Base-by-base conservation (phyloP, 2,113 vertebrate species). In the Pangasianodon hypophthalmus region DNA sequence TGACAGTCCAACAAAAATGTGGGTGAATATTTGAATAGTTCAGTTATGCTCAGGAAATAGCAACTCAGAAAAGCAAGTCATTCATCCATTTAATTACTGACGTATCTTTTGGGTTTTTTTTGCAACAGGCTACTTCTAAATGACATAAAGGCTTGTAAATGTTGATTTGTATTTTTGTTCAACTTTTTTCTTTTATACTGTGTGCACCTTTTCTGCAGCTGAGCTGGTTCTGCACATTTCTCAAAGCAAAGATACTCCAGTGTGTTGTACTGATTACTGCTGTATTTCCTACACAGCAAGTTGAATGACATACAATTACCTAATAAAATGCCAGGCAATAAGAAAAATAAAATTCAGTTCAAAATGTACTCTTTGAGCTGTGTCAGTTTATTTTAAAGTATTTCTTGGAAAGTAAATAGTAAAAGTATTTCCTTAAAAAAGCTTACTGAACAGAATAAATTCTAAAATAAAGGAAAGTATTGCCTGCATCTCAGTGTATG, bases 1-100 rank as follows among this genome's bases (percentile, higher is more conserved):
- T 84, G 6, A 75, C 13, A 24, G 6, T 88, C 62, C 48, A 88
- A 84, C 58, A 85, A 21, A 48, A 87, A 88, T 56, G 56, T 86
- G 87, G 71, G 81, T 41, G 83, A 88, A 56, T 75, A 44, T 10
- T 37, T 85, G 62, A 50, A 85, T 48, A 75, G 56, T 80, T 88
- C 67, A 46, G 46, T 84, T 83, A 26, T 75, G 29, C 89, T 92
- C 91, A 92, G 91, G 91, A 88, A 92, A 56, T n/a, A 67, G 84
- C 32, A 88, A 62, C 52, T 83, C 18, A 71, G 85, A 80, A 89
- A 84, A 64, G 54, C 56, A 64, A 67, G 67, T n/a, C 37, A 9
- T 89, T 87, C n/a, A 10, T 85, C 73, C 77, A 54, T 29, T 46
- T 75, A 44, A 58, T 44, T 83, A 80, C 11, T 48, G 85, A 77